Conservation (phyloP, 1,140 invertebrate species). For the Leptopilina boulardi region DNA sequence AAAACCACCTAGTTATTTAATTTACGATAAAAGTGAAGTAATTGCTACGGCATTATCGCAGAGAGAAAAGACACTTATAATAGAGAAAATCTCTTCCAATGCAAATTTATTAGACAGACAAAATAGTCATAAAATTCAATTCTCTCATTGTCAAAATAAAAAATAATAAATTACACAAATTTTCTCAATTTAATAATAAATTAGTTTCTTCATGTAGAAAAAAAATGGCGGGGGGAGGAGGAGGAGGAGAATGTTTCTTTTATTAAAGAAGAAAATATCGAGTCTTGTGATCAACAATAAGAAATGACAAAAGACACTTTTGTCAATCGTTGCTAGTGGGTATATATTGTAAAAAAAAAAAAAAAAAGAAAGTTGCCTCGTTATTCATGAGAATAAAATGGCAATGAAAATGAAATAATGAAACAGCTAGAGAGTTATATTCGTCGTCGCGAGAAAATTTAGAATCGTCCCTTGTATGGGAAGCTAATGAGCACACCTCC, state of each 20-base stretch:
- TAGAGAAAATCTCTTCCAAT: not conserved
- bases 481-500: slow-evolving; percentile 43
- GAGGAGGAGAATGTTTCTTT: no score
- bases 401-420: slow-evolving; percentile 27
- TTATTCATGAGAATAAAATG: slow-evolving; percentile 11
- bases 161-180: no score
- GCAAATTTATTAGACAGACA: slow-evolving; percentile 5
- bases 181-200: slow-evolving; percentile 6
- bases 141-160: not conserved
- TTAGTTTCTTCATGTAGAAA: not conserved
- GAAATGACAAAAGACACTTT: not conserved
- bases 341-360: not conserved
- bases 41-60: not conserved
- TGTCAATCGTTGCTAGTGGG: not conserved
- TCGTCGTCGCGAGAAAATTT: slow-evolving; percentile 42
- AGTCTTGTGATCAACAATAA: no score
- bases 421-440: slow-evolving; percentile 36
- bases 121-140: not conserved
- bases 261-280: no score
- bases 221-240: no score
- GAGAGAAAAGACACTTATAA: no score
- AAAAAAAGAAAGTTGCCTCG: not conserved
- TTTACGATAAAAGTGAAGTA: not conserved
- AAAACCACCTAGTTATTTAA: slow-evolving; percentile 16
- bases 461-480: slow-evolving; percentile 33